Base-by-base conservation (phyloP, 2,113 vertebrate genomes). In the Cyprinodon variegatus region DNA sequence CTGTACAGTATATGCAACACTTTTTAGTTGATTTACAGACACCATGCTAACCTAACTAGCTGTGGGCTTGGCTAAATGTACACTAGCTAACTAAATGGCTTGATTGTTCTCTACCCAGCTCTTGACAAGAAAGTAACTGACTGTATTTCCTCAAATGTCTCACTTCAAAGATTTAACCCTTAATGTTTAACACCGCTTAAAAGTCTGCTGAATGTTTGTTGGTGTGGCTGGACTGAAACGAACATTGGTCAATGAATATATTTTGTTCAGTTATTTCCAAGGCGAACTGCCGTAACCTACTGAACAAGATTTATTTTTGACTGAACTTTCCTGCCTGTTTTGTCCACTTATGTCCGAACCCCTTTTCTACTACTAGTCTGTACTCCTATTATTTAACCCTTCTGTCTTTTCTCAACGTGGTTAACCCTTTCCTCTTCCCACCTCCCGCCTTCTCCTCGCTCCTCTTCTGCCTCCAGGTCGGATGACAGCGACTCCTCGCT, bases 401-500 rank as follows among this genome's bases (percentile, higher is more conserved):
- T 85, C 88, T 91, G 79, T 89, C 86, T 89, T 74, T 84, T 86
- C 86, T 85, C 75, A 76, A 64, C 60, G 85, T 92, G 82, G 77
- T 91, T 91, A 92, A 92, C 87, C 88, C 90, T 90, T 81, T 91
- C 89, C 90, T 92, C 78, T 91, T 83, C 88, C 83, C 20, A 39
- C 76, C 85, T 87, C 88, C 86, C 79, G 79, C 87, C 83, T 78
- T 86, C 89, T 93, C 93, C 83, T 75, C 94, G 95, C 95, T 96
- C 94, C 97, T 96, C 96, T 97, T 98, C 95, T 98, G 95, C 96
- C 95, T 96, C 93, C 96, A 99, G 98, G 98, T 99, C 97, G 92
- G 98, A 99, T 95, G 98, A 99, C 96, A 99, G 97, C 96, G 98
- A 99, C 94, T 98, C 96, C 96, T 98, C 97, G 96, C 95, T 98